Evolutionary conservation across 2,888 invertebrate species (phyloP), one percentile per base, ranked within the genome.

Genomic region (Tribolium freemani): DNA sequence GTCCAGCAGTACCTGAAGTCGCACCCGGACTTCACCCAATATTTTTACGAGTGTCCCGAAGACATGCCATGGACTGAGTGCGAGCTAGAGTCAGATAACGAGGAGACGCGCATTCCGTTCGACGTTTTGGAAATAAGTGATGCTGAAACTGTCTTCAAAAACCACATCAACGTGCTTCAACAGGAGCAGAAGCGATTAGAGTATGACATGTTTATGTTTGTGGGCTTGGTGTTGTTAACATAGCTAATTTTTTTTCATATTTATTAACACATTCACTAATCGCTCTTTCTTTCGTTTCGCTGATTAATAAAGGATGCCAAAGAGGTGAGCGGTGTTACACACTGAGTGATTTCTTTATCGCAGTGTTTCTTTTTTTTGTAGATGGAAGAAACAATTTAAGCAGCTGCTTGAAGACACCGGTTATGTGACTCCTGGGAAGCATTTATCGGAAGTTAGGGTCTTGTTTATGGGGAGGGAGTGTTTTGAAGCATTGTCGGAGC

Each of bases 371-470:
- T 38, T n/a, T 21, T 51, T 9, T 13, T 31, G 13, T 85, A 97
- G 97, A 87, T 94, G 96, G 93, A 95, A 96, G 85, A 94, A 95
- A 83, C 96, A 97, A 85, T 98, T 98, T 88, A 96, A 96, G 86
- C 93, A 95, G 83, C 89, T 98, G 13, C 89, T 98, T 67, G 96
- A 96, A 86, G 97, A 97, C 86, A 97, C 97, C 0, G 95, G 96
- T 1, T 97, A 97, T 86, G 96, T 98, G 30, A 97, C 96, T 0
- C 96, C 97, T 0, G 98, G 98, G n/a, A 97, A 97, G 87, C 93
- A 94, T 80, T 87, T 98, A 76, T 92, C 94, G 0, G 98, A 98
- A 87, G 96, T 97, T 44, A 89, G 95, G 61, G 95, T 97, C 2
- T 88, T 97, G 70, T 94, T 98, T 83, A 94, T 97, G 93, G 98